phyloP scores from a whole-genome alignment of 2,797 vertebrate genomes.

The Botia kubotai region DNA sequence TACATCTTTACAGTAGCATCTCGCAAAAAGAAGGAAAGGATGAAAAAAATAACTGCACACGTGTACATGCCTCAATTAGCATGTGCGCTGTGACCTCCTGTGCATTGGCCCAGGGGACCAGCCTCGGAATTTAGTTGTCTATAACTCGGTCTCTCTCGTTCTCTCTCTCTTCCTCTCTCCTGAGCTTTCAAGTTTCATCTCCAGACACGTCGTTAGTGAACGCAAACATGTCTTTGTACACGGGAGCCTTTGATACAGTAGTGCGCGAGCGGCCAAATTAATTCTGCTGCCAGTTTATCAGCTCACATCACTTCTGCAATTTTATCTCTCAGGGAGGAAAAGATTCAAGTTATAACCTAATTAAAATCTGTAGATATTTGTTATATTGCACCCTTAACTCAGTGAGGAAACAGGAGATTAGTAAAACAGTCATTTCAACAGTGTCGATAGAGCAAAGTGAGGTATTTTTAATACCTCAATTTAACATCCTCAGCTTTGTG shows the following conservation, averaged over 20 bases:
- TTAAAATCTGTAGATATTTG: conserved; percentile 36
- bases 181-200: conserved; percentile 48
- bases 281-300: conserved; percentile 41
- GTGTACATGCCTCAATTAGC: conserved; percentile 47
- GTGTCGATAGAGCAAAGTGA: not conserved
- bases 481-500: not conserved
- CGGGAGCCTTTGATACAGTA: conserved; percentile 32
- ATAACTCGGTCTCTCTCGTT: not conserved
- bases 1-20: conserved; percentile 25
- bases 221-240: conserved; percentile 35
- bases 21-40: not conserved
- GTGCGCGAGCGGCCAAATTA: not conserved
- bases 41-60: conserved; percentile 20
- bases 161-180: conserved; percentile 14
- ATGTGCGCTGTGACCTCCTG: conserved; percentile 52
- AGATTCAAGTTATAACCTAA: conserved; percentile 42
- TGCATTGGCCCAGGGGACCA: conserved; percentile 44
- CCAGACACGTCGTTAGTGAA: conserved; percentile 48
- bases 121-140: conserved; percentile 42
- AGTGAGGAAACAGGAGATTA: not conserved
- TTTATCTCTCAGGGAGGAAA: conserved; percentile 28
- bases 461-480: not conserved
- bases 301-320: conserved; percentile 30
- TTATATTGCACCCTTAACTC: conserved; percentile 30
- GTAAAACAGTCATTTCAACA: not conserved